Evolutionary conservation across 2,888 invertebrate genomes (phyloP), one percentile per base, ranked within the genome.

Genomic region (Nowickia ferox): DNA sequence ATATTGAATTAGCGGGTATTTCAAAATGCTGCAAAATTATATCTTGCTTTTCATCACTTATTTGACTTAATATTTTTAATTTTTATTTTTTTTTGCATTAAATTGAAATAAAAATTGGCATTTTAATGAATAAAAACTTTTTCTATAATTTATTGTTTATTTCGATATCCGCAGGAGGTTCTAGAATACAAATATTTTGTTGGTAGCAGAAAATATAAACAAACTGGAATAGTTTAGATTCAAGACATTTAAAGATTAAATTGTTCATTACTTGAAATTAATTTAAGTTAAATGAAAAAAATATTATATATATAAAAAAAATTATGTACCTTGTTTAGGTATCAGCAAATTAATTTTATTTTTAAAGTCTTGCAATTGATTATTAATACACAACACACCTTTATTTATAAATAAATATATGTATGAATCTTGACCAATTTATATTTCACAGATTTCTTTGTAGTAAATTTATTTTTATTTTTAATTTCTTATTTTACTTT

Each of bases 131-230:
- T 76, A 19, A 2, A 76, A 53, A 76, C 65, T 44, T 38, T 76
- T 65, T 65, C 40, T 72, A 3, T 17, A 55, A 9, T 17, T 30
- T 57, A 46, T 55, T 76, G 38, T 66, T 66, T 66, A 30, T 76
- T 55, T 76, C 19, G 46, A 66, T 66, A 55, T 42, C 76, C 63
- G 13, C 76, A 66, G 42, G 66, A 76, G 76, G 44, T 38, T 30
- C 42, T 66, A 17, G 55, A 30, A 55, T 17, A 55, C 55, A 57
- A 55, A 46, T 76, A 17, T 19, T 66, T 57, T 17, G 19, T 17
- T 76, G 15, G 53, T 22, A 61, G 22, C 40, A 65, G 17, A 51
- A 63, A 63, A 63, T 38, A 61, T 40, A 30, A 76, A 65, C 11
- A 55, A 55, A 38, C 6, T 53, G 9, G 19, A 30, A 17, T 53